Base-by-base conservation (phyloP, 30 jellyfish, hydroid and myxozoan species). In the Hydra vulgaris region DNA sequence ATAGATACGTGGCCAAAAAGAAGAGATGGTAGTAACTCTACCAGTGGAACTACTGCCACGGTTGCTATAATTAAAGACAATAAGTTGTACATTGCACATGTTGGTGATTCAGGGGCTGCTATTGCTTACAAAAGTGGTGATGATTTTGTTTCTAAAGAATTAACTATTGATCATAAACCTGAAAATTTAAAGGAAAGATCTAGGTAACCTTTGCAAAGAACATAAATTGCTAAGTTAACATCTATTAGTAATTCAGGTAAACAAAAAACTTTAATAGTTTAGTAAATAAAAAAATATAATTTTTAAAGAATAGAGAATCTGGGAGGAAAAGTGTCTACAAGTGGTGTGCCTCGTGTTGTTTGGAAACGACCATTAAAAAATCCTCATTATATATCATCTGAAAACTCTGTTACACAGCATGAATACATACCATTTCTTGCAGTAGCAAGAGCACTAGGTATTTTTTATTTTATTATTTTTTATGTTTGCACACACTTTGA, bases 11-110 rank as follows among this genome's bases (percentile, higher is more conserved):
- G 98, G 98, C 98, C 98, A 1, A 86, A 83, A 61, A 67, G 98
- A 70, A 83, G 81, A 73, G 82, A 77, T 69, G 96, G 95, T 1
- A 81, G 55, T 67, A 75, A 74, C 55, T 87, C 96, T 66, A 92
- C 98, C 20, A 82, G 96, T 0, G 98, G 98, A 0, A 92, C 98
- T 1, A 92, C 98, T 70, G 98, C 95, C 7, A 92, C 98, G 7
- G 85, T 88, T 40, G 98, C 95, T 7, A 67, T 92, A 1, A 25
- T 92, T 8, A 83, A 90, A 12, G 95, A 90, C 0, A 70, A 88
- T 54, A 81, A 80, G 26, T 40, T 92, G 70, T 92, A 61, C 75
- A 81, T 92, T 27, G 98, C 95, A 1, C 98, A 92, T 86, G 92
- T 87, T 24, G 98, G 98, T 17, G 98, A 92, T 70, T 92, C 98